Evolutionary conservation across 2,797 vertebrate species (phyloP).

Genomic region (Centropyge bicolor): DNA sequence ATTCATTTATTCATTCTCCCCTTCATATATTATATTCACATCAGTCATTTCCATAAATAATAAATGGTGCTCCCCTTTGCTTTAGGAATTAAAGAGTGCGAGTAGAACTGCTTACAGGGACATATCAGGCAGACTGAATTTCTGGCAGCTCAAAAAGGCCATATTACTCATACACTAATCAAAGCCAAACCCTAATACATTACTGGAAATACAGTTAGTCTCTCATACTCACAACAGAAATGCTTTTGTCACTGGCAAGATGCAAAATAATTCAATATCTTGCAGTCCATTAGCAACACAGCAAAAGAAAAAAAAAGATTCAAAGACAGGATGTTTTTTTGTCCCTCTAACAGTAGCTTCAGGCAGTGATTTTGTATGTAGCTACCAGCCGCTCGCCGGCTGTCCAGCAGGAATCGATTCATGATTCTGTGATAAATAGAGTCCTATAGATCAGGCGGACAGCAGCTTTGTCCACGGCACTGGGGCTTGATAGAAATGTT

Average conservation of each 20-base stretch:
- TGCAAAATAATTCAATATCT: slow-evolving; percentile 37
- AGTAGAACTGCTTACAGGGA: slow-evolving; percentile 36
- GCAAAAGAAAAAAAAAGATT: neutral
- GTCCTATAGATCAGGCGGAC: slow-evolving; percentile 64
- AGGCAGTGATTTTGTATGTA: slow-evolving; percentile 25
- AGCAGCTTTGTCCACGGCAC: slow-evolving; percentile 58
- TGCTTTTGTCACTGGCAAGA: slow-evolving; percentile 38
- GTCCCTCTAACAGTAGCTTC: slow-evolving; percentile 5
- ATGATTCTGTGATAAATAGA: slow-evolving; percentile 67
- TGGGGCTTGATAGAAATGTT: slow-evolving; percentile 68
- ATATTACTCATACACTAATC: slow-evolving; percentile 49
- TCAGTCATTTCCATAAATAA: slow-evolving; percentile 38
- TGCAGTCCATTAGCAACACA: slow-evolving; percentile 27
- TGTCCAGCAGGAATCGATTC: slow-evolving; percentile 56
- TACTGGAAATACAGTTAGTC: slow-evolving; percentile 51
- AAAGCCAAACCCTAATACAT: slow-evolving; percentile 49
- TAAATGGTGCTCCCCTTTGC: slow-evolving; percentile 24
- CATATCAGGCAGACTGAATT: slow-evolving; percentile 24
- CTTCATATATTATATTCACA: slow-evolving; percentile 26
- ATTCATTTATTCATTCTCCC: slow-evolving; percentile 24
- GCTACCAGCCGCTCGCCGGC: slow-evolving; percentile 27
- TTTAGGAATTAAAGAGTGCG: slow-evolving; percentile 44
- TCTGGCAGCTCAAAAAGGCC: slow-evolving; percentile 28
- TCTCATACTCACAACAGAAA: slow-evolving; percentile 24
- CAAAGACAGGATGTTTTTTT: slow-evolving; percentile 9